Base-by-base conservation (phyloP, 2,113 vertebrate species). In the Rhipidura dahli region DNA sequence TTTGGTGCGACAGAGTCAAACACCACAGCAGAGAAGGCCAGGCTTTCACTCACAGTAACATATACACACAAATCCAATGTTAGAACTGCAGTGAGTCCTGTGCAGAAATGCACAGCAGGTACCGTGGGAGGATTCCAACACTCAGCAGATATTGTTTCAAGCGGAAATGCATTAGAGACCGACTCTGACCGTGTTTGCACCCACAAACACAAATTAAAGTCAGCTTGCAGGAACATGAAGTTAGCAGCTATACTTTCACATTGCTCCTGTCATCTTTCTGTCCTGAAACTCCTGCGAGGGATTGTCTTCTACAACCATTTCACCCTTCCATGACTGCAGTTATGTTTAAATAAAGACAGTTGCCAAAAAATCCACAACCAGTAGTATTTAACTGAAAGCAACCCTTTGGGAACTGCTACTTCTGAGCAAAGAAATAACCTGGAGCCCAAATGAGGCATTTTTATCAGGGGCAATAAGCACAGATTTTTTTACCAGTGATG, bases 151-250 rank as follows among this genome's bases (percentile, higher is more conserved):
- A 69, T 93, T 73, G 70, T 70, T 94, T 95, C 92, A 86, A 94
- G 89, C 87, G 71, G 93, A 94, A 97, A 96, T 42, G 76, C 96
- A 95, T 84, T 78, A 83, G 86, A 94, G 87, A 50, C 91, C 23
- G 15, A 88, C 88, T 94, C 92, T 70, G 82, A 94, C 65, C 95
- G 93, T 83, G 71, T 94, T 75, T 93, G 95, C 73, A 78, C 68
- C 90, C 93, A 73, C 80, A 84, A 94, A 94, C 95, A 94, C 86
- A 83, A 96, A 93, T 75, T 96, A 50, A 97, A 97, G 90, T 90
- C 97, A 96, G 94, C 75, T 86, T 92, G 71, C 83, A 60, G 5
- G 44, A 86, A 87, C 66, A 65, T 68, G 23, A 69, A 93, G 76
- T 79, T 44, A 91, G 91, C 94, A 94, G 92, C 95, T 84, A 66